Evolutionary conservation across 2,113 vertebrate genomes (phyloP).

Genomic region (Pituophis catenifer): DNA sequence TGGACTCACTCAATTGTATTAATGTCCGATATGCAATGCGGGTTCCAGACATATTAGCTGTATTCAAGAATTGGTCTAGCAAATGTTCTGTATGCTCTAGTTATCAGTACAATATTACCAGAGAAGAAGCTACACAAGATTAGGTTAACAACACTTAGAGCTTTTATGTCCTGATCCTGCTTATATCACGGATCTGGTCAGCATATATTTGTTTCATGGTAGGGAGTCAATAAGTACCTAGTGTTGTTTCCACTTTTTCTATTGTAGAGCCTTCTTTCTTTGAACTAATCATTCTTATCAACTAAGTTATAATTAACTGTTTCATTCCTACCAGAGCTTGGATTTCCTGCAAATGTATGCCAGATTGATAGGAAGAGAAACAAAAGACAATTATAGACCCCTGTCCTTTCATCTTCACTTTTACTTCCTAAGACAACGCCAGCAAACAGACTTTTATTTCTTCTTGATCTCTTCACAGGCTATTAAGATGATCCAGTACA

Average conservation of each 20-base stretch:
- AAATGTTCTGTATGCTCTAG: no score
- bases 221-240: background rate
- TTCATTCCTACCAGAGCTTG: background rate
- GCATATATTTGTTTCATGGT: background rate
- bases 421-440: background rate
- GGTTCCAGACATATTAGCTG: no score
- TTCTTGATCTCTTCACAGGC: background rate
- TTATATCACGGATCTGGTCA: background rate
- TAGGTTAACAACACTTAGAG: no score
- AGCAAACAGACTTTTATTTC: background rate
- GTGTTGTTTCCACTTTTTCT: background rate
- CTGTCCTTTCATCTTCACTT: background rate
- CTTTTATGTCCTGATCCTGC: background rate
- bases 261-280: background rate
- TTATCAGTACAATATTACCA: no score
- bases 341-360: background rate
- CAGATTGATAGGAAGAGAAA: background rate
- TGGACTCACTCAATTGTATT: no score
- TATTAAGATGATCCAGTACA: background rate
- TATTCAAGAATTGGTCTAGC: no score
- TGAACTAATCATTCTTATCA: background rate
- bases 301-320: background rate
- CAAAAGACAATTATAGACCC: background rate
- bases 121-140: no score
- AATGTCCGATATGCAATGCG: no score